phyloP scores from a whole-genome alignment of 2,797 vertebrate species.

The Takifugu ocellatus region DNA sequence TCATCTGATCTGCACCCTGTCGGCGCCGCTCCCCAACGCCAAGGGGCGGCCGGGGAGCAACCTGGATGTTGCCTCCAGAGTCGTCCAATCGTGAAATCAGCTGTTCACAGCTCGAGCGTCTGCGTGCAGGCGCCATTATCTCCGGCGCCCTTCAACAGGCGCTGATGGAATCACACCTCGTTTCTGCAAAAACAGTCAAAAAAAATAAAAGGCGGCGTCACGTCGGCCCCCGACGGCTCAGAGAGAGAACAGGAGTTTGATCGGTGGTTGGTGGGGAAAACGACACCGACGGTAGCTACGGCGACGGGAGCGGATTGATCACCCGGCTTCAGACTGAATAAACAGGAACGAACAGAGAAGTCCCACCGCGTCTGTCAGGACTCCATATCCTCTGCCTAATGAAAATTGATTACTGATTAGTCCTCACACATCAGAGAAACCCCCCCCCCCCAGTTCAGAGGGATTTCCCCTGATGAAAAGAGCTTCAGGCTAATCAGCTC shows the following conservation, averaged over 20 bases:
- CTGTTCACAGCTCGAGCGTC: background rate
- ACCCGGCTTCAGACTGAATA: slow-evolving; percentile 12
- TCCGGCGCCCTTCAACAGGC: slow-evolving; percentile 8
- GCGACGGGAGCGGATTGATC: slow-evolving; percentile 19
- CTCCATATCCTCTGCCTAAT: slow-evolving; percentile 44
- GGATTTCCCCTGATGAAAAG: slow-evolving; percentile 14
- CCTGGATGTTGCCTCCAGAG: background rate
- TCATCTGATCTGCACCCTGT: background rate
- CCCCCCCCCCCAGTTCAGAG: slow-evolving; percentile 25
- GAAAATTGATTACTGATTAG: slow-evolving; percentile 46
- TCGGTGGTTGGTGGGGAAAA: too few species aligned
- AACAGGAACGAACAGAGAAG: slow-evolving; percentile 23
- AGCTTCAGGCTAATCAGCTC: slow-evolving; percentile 49
- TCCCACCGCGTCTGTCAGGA: slow-evolving; percentile 12
- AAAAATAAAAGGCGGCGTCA: slow-evolving; percentile 14
- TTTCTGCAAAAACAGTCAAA: background rate
- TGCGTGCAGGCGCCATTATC: slow-evolving; percentile 2
- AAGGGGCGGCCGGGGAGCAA: background rate
- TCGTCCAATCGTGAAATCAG: background rate
- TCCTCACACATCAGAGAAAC: slow-evolving; percentile 32
- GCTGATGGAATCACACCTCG: too few species aligned
- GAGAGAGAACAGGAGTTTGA: slow-evolving; percentile 1
- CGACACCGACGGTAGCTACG: slow-evolving; percentile 4
- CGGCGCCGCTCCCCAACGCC: too few species aligned
- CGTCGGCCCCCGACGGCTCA: slow-evolving; percentile 6